Base-by-base conservation (phyloP, 2,113 vertebrate species). In the Megaptera novaeangliae region DNA sequence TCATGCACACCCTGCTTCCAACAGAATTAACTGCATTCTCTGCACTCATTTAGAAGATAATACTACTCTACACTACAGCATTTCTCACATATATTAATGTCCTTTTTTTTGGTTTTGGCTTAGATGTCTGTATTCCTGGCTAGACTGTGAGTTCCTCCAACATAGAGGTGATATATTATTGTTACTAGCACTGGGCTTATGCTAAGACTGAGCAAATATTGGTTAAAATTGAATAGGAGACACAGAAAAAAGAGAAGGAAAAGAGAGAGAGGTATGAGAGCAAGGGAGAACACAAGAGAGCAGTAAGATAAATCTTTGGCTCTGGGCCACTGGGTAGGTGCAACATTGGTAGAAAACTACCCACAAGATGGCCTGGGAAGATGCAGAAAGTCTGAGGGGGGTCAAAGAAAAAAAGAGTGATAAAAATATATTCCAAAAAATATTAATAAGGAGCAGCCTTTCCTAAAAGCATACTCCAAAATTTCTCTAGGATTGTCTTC, bases 321-420 rank as follows among this genome's bases (percentile, higher is more conserved):
- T 93, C 2, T 0, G 11, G 41, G 64, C 20, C 83, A 27, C 57
- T 11, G 27, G 61, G 31, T 46, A 75, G 68, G 21, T 36, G 10
- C 31, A 20, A n/a, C 31, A 49, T 71, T 23, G 44, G 78, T 41
- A 90, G 90, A 97, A 92, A 92, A 96, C 64, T 88, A 68, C 75
- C 95, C 81, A 94, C 59, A 69, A 96, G 94, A 97, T 86, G 71
- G 95, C 85, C 91, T 97, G 94, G 95, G 36, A 85, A 98, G 96
- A 92, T 88, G 0, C 95, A 88, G 96, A 95, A 97, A 97, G 96
- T 7, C 29, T 2, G 10, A 59, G 63, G 75, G 85, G 34, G 49
- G 75, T 93, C 52, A 94, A 96, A 96, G 91, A 91, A 95, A 98
- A 98, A 93, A 98, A 96, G 78, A 94, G 94, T 59, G 91, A 98